Evolutionary conservation across 2,113 vertebrate genomes (phyloP).

Genomic region (Trematomus loennbergii): DNA sequence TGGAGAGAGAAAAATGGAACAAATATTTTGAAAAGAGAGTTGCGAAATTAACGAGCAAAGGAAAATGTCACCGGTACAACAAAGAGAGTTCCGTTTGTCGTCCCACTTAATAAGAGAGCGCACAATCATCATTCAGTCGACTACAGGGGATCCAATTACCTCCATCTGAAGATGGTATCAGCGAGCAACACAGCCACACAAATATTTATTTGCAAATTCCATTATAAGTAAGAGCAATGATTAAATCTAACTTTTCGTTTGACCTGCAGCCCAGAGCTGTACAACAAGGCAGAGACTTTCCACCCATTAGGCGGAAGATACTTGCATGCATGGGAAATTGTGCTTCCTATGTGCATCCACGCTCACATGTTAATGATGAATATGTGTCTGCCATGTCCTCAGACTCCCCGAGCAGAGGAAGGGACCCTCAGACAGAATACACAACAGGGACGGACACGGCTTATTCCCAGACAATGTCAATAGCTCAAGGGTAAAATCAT

Average conservation of each 20-base stretch:
- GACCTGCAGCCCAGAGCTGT: slow-evolving; percentile 32
- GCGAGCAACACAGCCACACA: slow-evolving; percentile 89
- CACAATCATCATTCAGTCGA: slow-evolving; percentile 93
- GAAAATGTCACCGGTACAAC: slow-evolving; percentile 53
- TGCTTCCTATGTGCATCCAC: slow-evolving; percentile 30
- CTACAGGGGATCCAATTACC: slow-evolving; percentile 92
- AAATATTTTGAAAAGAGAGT: slow-evolving; percentile 54
- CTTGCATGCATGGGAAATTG: slow-evolving; percentile 24
- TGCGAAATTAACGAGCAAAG: slow-evolving; percentile 66
- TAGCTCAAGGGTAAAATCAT: slow-evolving; percentile 88
- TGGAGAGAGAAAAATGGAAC: slow-evolving; percentile 35
- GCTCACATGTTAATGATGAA: slow-evolving; percentile 78
- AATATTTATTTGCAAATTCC: slow-evolving; percentile 92
- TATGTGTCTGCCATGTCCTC: slow-evolving; percentile 73
- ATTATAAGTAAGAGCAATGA: slow-evolving; percentile 93
- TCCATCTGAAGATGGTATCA: slow-evolving; percentile 94
- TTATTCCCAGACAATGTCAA: slow-evolving; percentile 86
- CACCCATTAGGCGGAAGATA: slow-evolving; percentile 19
- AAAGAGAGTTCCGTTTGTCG: slow-evolving; percentile 86
- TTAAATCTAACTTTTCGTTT: slow-evolving; percentile 92
- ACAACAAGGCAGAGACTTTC: neutral
- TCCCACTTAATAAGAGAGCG: slow-evolving; percentile 91
- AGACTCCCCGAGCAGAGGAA: slow-evolving; percentile 82
- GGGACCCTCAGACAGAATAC: slow-evolving; percentile 82
- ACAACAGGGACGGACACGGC: slow-evolving; percentile 84